Conservation (phyloP, 2,888 invertebrate genomes). For the Agrotis puta region DNA sequence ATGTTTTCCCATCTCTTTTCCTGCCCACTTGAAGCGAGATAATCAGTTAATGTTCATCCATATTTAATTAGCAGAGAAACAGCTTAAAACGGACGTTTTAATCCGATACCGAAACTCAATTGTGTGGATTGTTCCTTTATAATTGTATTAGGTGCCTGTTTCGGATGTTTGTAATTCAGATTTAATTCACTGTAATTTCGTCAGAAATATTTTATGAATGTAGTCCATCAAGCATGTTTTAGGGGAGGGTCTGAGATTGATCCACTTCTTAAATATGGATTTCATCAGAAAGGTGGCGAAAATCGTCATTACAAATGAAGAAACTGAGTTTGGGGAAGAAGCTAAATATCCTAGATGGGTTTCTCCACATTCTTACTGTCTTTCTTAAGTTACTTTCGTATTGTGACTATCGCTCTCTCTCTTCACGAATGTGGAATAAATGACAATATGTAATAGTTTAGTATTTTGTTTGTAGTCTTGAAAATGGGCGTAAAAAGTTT, state of each 20-base stretch:
- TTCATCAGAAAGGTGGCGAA: too few relatives aligned
- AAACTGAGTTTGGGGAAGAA: neutral
- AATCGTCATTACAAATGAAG: too few relatives aligned
- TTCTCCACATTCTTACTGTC: neutral
- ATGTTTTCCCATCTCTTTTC: neutral
- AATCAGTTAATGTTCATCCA: slow-evolving; percentile 31
- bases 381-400: neutral
- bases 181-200: neutral
- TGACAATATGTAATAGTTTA: too few relatives aligned
- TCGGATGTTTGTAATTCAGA: slow-evolving; percentile 17
- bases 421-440: too few relatives aligned
- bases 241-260: neutral
- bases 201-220: too few relatives aligned
- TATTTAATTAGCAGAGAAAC: slow-evolving; percentile 25
- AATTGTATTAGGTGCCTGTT: slow-evolving; percentile 24
- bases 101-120: slow-evolving; percentile 25
- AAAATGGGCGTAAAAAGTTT: too few relatives aligned
- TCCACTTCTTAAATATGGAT: too few relatives aligned
- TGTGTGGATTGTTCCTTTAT: slow-evolving; percentile 33
- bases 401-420: too few relatives aligned
- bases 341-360: neutral
- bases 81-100: slow-evolving; percentile 13
- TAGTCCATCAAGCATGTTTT: neutral
- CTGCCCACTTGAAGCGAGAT: neutral
- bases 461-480: too few relatives aligned